Conservation (phyloP, 1,140 invertebrate species). For the Drosophila novamexicana region DNA sequence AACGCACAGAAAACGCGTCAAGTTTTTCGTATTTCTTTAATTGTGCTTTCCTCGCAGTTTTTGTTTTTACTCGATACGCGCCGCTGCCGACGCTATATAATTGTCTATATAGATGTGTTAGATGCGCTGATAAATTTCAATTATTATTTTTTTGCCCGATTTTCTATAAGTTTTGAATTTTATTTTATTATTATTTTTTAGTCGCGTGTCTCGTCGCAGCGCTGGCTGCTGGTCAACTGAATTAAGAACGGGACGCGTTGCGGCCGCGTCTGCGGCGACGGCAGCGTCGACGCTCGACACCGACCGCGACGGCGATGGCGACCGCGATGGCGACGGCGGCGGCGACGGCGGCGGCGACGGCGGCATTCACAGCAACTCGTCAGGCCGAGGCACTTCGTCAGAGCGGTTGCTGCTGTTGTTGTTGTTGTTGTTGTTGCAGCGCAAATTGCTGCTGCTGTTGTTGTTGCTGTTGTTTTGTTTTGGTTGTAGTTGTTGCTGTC, state of each 20-base stretch:
- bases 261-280: constrained; percentile 49
- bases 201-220: constrained; percentile 76
- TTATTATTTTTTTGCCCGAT: constrained; percentile 15
- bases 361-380: constrained; percentile 43
- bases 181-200: constrained; percentile 24
- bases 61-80: background rate
- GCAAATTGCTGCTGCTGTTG: background rate
- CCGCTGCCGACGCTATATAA: constrained; percentile 8
- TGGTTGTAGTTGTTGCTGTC: constrained; percentile 37
- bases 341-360: constrained; percentile 21
- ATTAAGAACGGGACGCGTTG: constrained; percentile 75
- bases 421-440: background rate
- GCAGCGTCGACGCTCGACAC: constrained; percentile 32
- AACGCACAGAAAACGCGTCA: constrained; percentile 38
- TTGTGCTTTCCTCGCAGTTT: background rate
- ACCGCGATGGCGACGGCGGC: constrained; percentile 18
- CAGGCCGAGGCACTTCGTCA: constrained; percentile 57
- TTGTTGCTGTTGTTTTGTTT: constrained; percentile 38
- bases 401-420: constrained; percentile 19
- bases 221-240: constrained; percentile 83
- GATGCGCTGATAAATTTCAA: constrained; percentile 14
- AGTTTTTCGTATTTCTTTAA: constrained; percentile 7
- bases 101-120: constrained; percentile 12
- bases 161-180: constrained; percentile 3
- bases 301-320: constrained; percentile 21